These are phyloP conservation scores for Phyllotreta cruciferae DNA, from an alignment of 2,888 invertebrate species.

Conservation along the genomic window DNA sequence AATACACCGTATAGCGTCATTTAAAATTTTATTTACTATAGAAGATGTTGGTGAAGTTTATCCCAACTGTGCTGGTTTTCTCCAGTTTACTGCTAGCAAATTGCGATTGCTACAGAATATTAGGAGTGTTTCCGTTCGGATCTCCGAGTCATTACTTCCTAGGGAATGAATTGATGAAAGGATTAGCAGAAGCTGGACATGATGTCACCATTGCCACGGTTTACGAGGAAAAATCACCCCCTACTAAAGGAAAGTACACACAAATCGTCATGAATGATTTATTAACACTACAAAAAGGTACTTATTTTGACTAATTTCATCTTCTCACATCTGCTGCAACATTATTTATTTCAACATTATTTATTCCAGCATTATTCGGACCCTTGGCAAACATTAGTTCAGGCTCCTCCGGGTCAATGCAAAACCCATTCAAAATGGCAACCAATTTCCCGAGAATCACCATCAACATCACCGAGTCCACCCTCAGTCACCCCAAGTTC, in stretches of 20 bases:
- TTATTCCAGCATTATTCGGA: no score
- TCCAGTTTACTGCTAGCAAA: no score
- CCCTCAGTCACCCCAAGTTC: conserved; percentile 45
- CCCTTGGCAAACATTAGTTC: no score
- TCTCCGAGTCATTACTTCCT: conserved; percentile 21
- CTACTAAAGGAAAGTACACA: conserved; percentile 32
- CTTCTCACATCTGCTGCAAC: background rate
- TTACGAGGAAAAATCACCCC: conserved; percentile 25
- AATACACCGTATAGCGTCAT: no score
- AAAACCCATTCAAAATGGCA: background rate
- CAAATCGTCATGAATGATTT: conserved; percentile 24
- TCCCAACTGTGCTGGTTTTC: no score
- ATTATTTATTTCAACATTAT: background rate
- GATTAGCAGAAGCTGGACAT: conserved; percentile 21
- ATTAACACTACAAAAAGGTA: conserved; percentile 11
- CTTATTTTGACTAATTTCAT: background rate
- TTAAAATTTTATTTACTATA: no score
- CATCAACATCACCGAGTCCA: background rate
- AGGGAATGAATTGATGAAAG: conserved; percentile 21
- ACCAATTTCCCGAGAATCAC: background rate
- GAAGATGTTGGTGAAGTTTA: no score
- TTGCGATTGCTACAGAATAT: conserved; percentile 1
- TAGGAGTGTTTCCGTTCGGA: conserved; percentile 25
- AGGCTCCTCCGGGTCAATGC: no score
- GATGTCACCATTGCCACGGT: conserved; percentile 23